These are phyloP conservation scores for Drosophila funebris DNA, from an alignment of 1,140 invertebrate genomes.

Conservation along the genomic window DNA sequence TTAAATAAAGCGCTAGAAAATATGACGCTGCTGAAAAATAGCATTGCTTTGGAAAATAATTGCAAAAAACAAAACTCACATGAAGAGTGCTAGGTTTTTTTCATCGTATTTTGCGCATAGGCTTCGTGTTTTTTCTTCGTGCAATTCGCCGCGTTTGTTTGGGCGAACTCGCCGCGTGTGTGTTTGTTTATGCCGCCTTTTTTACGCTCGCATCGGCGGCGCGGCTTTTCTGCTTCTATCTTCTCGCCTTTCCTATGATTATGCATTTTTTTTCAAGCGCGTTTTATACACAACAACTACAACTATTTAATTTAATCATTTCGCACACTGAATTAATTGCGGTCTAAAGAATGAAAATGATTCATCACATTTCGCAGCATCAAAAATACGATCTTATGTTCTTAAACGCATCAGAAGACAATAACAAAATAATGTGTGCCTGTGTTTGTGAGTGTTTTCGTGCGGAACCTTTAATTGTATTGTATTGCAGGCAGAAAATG, in stretches of 20 bases:
- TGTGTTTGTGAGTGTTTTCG: slow-evolving; percentile 11
- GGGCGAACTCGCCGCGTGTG: slow-evolving; percentile 71
- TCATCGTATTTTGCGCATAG: slow-evolving; percentile 71
- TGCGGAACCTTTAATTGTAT: slow-evolving; percentile 3
- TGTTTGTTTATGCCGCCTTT: slow-evolving; percentile 82
- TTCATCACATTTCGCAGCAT: slow-evolving; percentile 36
- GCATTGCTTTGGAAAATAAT: slow-evolving; percentile 34
- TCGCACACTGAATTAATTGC: slow-evolving; percentile 4
- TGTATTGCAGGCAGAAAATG: background rate
- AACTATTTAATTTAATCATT: slow-evolving; percentile 15
- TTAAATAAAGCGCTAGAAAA: slow-evolving; percentile 19
- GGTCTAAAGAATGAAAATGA: slow-evolving; percentile 37
- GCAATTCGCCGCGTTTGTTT: slow-evolving; percentile 76
- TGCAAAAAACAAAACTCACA: slow-evolving; percentile 76
- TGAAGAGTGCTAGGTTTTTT: slow-evolving; percentile 69
- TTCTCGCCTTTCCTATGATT: slow-evolving; percentile 54
- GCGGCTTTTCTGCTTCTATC: slow-evolving; percentile 51
- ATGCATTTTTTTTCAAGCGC: slow-evolving; percentile 49
- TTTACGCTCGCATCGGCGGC: slow-evolving; percentile 55
- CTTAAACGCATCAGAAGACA: slow-evolving; percentile 12
- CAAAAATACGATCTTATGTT: slow-evolving; percentile 26
- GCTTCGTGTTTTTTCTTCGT: slow-evolving; percentile 74
- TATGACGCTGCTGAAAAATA: slow-evolving; percentile 26
- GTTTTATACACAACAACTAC: slow-evolving; percentile 26
- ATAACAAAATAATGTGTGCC: slow-evolving; percentile 7